Base-by-base conservation (phyloP, 1,140 invertebrate species). In the Magallana angulata region DNA sequence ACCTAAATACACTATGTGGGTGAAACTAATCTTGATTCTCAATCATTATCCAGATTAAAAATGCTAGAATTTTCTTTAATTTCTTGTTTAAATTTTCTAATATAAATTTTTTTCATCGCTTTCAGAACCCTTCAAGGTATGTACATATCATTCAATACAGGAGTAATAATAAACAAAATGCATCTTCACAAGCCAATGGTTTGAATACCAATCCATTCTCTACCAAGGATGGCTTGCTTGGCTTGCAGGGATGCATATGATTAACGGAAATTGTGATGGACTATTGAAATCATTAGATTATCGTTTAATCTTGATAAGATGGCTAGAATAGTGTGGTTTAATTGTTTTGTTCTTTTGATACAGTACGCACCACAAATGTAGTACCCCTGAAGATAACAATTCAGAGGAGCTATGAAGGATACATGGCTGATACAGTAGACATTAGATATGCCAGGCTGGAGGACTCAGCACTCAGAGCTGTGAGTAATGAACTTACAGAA, bases 341-440 rank as follows among this genome's bases (percentile, higher is more conserved):
- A 24, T 24, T 48, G 36, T 48, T 7, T 76, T 76, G 24, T 12
- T 12, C 8, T 76, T 76, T 76, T 30, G 24, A 30, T 76, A n/a
- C 14, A 76, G 68, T 76, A 76, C 24, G 24, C 24, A 30, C 68
- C 7, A 76, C 24, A 30, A 76, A 24, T 30, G 24, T 30, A 76
- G 68, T 76, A 12, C 24, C 68, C 14, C 68, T 76, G 24, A 76
- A 76, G 14, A 76, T 76, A 76, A 76, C 68, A 76, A 11, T 36
- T 11, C 8, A 18, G 8, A 3, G 3, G 68, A 76, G 68, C 14
- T 76, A 76, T 36, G 24, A 76, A 30, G 24, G 24, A 1, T 76
- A 30, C 24, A 76, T 76, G 68, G 68, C 68, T 9, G 68, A 76
- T 30, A 76, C 68, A 30, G 24, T 30, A 11, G 68, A 76, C 14